These are phyloP conservation scores for Nicator chloris DNA, from an alignment of 2,113 vertebrate species.

Conservation along the genomic window DNA sequence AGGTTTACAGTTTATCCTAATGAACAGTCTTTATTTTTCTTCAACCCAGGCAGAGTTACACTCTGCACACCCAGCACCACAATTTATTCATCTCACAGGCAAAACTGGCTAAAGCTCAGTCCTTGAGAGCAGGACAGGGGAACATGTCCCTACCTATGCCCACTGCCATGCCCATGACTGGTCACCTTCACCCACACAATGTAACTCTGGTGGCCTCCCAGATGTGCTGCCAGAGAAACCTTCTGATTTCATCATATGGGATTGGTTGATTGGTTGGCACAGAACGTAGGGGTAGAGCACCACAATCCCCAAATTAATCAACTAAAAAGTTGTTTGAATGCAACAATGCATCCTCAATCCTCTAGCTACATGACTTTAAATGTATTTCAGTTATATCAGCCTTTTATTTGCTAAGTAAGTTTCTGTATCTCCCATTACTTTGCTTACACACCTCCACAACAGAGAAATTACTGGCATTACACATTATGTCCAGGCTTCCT, in stretches of 20 bases:
- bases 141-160: fast-evolving
- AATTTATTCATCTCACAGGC: neutral
- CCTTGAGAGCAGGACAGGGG: neutral
- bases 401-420: neutral
- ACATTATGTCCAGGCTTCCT: neutral
- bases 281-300: neutral
- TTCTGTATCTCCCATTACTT: neutral
- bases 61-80: neutral
- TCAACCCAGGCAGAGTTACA: neutral
- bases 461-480: neutral
- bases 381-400: neutral
- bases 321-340: neutral
- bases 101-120: neutral
- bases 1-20: neutral
- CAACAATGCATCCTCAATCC: neutral
- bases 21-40: neutral
- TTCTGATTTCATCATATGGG: neutral
- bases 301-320: neutral
- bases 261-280: neutral
- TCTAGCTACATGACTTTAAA: neutral
- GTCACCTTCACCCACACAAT: neutral
- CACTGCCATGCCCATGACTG: neutral
- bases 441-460: neutral
- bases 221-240: neutral
- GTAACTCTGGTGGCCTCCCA: neutral